Percentiles rank a stretch among this genome's conserved stretches.
Evolutionary conservation across 2,888 invertebrate species (phyloP).

Genomic region (Tigriopus californicus): DNA sequence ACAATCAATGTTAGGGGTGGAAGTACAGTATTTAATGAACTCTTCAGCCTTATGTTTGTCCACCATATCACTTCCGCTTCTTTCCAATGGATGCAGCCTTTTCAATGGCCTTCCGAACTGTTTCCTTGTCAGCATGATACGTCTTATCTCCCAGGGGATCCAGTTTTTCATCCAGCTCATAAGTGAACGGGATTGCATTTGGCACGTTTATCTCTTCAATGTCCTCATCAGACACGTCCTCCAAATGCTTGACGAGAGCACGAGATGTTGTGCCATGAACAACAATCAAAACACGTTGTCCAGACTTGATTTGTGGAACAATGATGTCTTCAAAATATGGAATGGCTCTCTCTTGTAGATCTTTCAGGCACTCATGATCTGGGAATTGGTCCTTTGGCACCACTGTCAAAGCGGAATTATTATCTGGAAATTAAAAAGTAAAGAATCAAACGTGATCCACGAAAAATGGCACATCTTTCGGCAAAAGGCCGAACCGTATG

Average conservation of each 20-base stretch:
- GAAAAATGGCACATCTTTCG: too few relatives aligned
- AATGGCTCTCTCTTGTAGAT: slow-evolving; percentile 51
- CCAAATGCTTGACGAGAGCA: slow-evolving; percentile 41
- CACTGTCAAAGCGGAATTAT: background rate
- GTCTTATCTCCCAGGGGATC: slow-evolving; percentile 37
- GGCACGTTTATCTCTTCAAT: slow-evolving; percentile 57
- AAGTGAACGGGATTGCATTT: slow-evolving; percentile 60
- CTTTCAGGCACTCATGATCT: slow-evolving; percentile 57
- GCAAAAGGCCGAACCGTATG: too few relatives aligned
- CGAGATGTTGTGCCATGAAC: slow-evolving; percentile 71
- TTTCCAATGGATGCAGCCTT: background rate
- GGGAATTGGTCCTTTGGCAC: slow-evolving; percentile 37
- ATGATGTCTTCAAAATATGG: slow-evolving; percentile 73
- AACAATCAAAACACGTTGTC: slow-evolving; percentile 56
- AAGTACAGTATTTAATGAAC: too few relatives aligned
- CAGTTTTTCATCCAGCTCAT: slow-evolving; percentile 48
- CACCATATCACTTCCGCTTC: background rate
- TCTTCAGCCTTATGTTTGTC: too few relatives aligned
- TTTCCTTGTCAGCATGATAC: background rate
- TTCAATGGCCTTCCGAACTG: background rate
- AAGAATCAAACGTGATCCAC: too few relatives aligned
- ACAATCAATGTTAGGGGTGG: too few relatives aligned
- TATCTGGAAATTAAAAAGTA: slow-evolving; percentile 23
- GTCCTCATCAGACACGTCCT: slow-evolving; percentile 43
- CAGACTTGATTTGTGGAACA: slow-evolving; percentile 52